Percentiles rank a stretch among this genome's conserved stretches.
phyloP scores from a whole-genome alignment of 2,888 invertebrate species.

The Limnephilus marmoratus region DNA sequence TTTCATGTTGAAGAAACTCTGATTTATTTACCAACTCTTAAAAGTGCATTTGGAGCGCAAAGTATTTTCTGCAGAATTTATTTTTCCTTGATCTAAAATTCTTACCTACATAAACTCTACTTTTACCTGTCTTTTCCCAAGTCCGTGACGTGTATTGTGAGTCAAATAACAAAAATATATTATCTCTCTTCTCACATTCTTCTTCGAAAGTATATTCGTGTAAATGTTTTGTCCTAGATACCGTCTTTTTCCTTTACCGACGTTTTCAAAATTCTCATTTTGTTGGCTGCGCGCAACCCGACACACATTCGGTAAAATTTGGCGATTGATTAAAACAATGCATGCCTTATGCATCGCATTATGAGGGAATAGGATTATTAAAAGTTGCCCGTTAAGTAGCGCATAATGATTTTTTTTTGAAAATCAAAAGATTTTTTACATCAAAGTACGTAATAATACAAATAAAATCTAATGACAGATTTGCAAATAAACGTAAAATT shows the following conservation, averaged over 20 bases:
- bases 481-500: too few species aligned
- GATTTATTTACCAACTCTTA: background rate
- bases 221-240: background rate
- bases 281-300: background rate
- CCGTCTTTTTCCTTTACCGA: background rate
- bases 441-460: too few species aligned
- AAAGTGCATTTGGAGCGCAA: background rate
- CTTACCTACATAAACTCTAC: background rate
- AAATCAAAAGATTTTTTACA: too few species aligned
- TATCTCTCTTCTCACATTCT: background rate
- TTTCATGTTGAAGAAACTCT: background rate
- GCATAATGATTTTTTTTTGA: too few species aligned
- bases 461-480: too few species aligned
- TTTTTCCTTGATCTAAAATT: background rate
- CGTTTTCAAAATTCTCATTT: background rate
- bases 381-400: too few species aligned
- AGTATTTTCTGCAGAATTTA: background rate
- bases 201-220: background rate
- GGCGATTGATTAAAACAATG: too few species aligned
- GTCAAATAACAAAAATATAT: background rate
- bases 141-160: background rate
- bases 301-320: too few species aligned
- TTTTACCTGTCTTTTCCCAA: background rate
- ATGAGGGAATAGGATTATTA: too few species aligned
- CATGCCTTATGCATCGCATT: too few species aligned